Conservation (phyloP, 2,797 vertebrate genomes). For the Peromyscus attwateri region DNA sequence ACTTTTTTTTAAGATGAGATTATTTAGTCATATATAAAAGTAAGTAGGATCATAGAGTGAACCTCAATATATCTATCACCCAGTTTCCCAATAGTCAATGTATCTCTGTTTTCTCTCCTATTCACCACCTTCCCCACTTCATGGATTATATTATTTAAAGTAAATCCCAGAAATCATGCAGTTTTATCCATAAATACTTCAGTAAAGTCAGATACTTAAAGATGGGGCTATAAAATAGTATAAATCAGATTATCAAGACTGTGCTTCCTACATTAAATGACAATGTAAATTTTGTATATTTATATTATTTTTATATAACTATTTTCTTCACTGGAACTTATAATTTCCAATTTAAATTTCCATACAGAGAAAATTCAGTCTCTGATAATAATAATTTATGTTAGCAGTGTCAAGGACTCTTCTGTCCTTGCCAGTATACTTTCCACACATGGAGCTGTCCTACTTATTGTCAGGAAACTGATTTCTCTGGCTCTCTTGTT, state of each 20-base stretch:
- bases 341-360: conserved; percentile 36
- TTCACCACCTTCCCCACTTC: neutral
- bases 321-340: conserved; percentile 30
- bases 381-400: conserved; percentile 20
- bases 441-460: neutral
- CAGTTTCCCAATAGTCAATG: neutral
- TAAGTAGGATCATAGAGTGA: neutral
- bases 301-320: conserved; percentile 28
- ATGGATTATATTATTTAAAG: conserved; percentile 20
- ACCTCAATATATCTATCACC: neutral
- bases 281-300: neutral
- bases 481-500: neutral
- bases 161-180: neutral
- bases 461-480: neutral
- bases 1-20: neutral
- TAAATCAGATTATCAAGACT: neutral
- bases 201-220: conserved; percentile 53
- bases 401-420: neutral
- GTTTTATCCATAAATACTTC: conserved; percentile 29
- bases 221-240: neutral
- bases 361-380: conserved; percentile 35
- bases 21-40: conserved; percentile 21
- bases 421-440: neutral
- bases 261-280: neutral
- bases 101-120: neutral